These are phyloP conservation scores for Drosophila emarginata DNA, from an alignment of 2,888 invertebrate genomes.

Conservation along the genomic window DNA sequence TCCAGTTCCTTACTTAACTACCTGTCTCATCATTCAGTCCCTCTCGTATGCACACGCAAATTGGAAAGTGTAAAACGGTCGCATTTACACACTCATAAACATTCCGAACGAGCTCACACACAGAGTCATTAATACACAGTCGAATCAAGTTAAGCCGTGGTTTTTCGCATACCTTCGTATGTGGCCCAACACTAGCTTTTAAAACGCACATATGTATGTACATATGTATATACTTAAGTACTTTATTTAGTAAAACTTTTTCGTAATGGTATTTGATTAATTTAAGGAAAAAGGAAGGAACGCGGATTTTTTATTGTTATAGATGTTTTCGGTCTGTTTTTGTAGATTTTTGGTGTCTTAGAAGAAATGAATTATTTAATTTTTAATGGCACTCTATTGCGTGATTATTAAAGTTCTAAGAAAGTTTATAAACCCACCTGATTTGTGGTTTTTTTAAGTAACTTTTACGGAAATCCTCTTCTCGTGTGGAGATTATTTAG, in stretches of 20 bases:
- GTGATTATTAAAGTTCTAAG: too few relatives aligned
- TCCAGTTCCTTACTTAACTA: neutral
- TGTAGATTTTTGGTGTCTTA: too few relatives aligned
- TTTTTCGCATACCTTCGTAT: slow-evolving; percentile 1
- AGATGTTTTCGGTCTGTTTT: too few relatives aligned
- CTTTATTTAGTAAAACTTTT: neutral
- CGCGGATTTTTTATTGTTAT: too few relatives aligned
- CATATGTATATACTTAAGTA: neutral
- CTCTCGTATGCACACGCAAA: slow-evolving; percentile 35
- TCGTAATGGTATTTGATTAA: neutral
- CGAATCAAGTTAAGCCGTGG: neutral
- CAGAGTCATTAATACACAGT: slow-evolving; percentile 34
- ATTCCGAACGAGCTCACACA: slow-evolving; percentile 36
- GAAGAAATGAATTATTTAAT: too few relatives aligned
- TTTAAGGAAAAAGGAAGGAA: neutral
- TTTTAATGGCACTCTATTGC: too few relatives aligned
- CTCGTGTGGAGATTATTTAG: too few relatives aligned
- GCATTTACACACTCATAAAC: slow-evolving; percentile 41
- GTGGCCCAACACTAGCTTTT: neutral
- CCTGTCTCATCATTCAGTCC: neutral
- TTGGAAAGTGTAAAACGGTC: slow-evolving; percentile 38
- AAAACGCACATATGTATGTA: neutral
- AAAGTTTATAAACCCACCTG: too few relatives aligned
- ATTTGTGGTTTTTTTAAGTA: too few relatives aligned
- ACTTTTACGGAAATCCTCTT: too few relatives aligned